Evolutionary conservation across 2,888 invertebrate species (phyloP).

Genomic region (Cataglyphis rosenhaueri): DNA sequence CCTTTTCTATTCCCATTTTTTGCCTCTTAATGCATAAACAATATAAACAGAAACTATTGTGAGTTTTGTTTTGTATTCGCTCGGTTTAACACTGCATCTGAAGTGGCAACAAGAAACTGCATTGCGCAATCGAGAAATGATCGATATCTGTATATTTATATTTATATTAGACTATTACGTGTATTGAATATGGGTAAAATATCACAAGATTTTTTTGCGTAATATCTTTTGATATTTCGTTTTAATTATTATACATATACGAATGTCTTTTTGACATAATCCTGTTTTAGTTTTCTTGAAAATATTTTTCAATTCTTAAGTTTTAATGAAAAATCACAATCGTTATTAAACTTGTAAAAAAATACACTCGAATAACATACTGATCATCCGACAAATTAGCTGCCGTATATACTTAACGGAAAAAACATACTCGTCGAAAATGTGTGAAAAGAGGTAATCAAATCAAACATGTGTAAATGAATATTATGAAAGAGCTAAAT

Average conservation of each 20-base stretch:
- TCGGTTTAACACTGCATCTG: conserved; percentile 23
- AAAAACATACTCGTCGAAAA: neutral
- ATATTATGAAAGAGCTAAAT: neutral
- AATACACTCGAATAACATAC: neutral
- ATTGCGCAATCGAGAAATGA: neutral
- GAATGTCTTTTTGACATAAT: neutral
- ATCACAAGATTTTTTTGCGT: neutral
- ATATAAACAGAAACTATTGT: conserved; percentile 35
- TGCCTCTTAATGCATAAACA: conserved; percentile 24
- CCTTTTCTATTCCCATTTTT: conserved; percentile 13
- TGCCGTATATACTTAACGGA: neutral
- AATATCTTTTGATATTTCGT: neutral
- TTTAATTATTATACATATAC: neutral
- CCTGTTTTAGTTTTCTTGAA: neutral
- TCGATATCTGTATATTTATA: conserved; percentile 2
- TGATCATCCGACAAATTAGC: neutral
- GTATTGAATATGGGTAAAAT: neutral
- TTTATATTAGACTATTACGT: neutral
- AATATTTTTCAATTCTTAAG: neutral
- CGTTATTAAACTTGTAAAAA: neutral
- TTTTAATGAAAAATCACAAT: neutral
- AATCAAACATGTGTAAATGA: conserved; percentile 7
- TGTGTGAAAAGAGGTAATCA: neutral
- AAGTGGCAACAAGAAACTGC: neutral
- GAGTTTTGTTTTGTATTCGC: neutral